A percentile compares a stretch with the other conserved stretches of the same genome.
These are phyloP conservation scores for Bimastos eiseni DNA, from an alignment of 2,888 invertebrate species.

Conservation along the genomic window DNA sequence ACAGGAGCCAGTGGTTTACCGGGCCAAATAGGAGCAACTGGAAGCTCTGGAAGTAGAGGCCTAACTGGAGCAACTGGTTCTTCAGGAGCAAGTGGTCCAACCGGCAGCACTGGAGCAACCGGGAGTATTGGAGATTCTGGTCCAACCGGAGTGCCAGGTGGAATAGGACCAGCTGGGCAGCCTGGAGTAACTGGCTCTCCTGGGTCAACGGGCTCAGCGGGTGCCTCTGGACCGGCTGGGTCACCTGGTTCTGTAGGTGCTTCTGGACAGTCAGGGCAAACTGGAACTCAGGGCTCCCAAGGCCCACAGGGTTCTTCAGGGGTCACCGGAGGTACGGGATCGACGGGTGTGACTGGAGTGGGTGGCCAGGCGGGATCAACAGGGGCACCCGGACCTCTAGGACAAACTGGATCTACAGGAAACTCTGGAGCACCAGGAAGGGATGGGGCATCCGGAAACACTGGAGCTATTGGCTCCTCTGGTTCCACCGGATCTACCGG, in stretches of 20 bases:
- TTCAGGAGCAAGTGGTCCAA: slow-evolving; percentile 22
- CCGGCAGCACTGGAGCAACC: slow-evolving; percentile 31
- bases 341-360: slow-evolving; percentile 15
- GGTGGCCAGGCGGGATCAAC: neutral
- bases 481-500: slow-evolving; percentile 16
- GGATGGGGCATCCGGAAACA: neutral
- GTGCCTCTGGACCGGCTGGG: neutral
- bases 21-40: neutral
- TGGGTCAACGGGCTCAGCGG: neutral
- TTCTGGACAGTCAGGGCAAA: slow-evolving; percentile 17
- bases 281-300: neutral
- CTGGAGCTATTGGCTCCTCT: neutral
- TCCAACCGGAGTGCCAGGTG: slow-evolving; percentile 36
- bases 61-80: neutral
- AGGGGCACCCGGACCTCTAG: slow-evolving; percentile 21
- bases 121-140: neutral
- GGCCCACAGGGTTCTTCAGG: neutral
- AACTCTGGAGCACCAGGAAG: slow-evolving; percentile 19
- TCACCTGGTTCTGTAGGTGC: neutral
- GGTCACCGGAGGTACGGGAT: neutral
- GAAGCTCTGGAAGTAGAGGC: neutral
- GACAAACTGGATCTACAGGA: neutral
- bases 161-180: slow-evolving; percentile 30
- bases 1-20: neutral
- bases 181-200: slow-evolving; percentile 25